Evolutionary conservation across 2,888 invertebrate species (phyloP).

Genomic region (Clanis bilineata): DNA sequence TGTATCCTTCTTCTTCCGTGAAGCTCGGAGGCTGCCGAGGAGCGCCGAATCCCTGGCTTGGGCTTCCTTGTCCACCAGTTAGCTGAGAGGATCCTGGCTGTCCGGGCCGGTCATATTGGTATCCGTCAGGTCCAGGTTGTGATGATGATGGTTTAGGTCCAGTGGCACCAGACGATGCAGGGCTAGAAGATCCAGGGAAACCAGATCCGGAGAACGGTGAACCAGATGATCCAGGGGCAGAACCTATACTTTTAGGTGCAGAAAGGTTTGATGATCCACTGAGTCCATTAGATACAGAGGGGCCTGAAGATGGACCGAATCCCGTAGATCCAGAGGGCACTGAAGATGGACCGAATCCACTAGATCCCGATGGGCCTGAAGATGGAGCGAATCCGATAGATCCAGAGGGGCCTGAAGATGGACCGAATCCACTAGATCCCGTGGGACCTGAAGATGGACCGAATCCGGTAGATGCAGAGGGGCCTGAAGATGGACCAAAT

Average conservation of each 20-base stretch:
- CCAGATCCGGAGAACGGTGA: too few species aligned
- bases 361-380: too few species aligned
- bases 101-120: conserved; percentile 46
- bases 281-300: background rate
- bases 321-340: conserved; percentile 12
- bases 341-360: conserved; percentile 12
- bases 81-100: conserved; percentile 17
- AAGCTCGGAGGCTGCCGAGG: conserved; percentile 74
- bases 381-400: too few species aligned
- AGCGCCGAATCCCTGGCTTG: conserved; percentile 52
- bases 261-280: conserved; percentile 16
- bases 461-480: conserved; percentile 19
- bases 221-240: conserved; percentile 15
- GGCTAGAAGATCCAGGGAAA: conserved; percentile 14
- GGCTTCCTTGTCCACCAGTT: conserved; percentile 25
- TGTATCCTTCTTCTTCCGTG: conserved; percentile 70
- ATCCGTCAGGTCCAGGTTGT: conserved; percentile 38
- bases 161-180: conserved; percentile 19
- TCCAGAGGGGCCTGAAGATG: too few species aligned
- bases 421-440: conserved; percentile 22
- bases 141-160: conserved; percentile 25
- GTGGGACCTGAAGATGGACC: too few species aligned
- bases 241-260: conserved; percentile 23
- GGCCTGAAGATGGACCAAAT: background rate
- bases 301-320: background rate